Percentiles rank a stretch among this genome's conserved stretches.
Conservation (phyloP, 35 echinoderm and acorn worm species). For the Lytechinus variegatus region DNA sequence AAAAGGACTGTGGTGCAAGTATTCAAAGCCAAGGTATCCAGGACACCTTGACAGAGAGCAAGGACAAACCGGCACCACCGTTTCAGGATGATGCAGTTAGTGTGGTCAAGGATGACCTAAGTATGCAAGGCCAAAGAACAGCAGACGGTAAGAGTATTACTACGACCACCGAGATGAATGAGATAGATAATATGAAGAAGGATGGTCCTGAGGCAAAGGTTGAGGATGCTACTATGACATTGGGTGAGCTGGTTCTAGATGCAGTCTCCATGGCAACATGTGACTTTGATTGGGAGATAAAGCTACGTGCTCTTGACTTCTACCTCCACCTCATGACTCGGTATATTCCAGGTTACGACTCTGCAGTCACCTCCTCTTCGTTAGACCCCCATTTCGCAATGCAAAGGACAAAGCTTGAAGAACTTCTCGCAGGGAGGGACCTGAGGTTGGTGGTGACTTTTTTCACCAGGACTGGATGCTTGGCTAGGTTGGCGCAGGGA, state of each 20-base stretch:
- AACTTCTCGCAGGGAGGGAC: not conserved
- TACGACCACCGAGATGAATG: not conserved
- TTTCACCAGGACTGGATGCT: slow-evolving; percentile 3
- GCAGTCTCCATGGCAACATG: slow-evolving; percentile 10
- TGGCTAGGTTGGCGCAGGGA: not conserved
- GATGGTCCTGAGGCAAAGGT: not conserved
- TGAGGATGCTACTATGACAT: not conserved
- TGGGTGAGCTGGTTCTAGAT: slow-evolving; percentile 31
- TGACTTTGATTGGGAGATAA: slow-evolving; percentile 41
- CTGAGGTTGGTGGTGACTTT: not conserved
- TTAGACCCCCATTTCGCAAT: not conserved
- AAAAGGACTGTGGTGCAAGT: not conserved
- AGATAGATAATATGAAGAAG: not conserved
- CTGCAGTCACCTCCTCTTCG: not conserved
- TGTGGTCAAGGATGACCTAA: not conserved
- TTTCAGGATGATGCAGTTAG: not conserved
- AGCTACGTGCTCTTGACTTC: not conserved
- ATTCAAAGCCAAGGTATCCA: not conserved
- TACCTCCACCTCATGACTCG: not conserved
- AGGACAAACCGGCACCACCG: not conserved
- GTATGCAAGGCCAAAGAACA: not conserved
- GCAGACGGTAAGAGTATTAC: not conserved
- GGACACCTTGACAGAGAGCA: too few species aligned
- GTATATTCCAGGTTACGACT: not conserved
- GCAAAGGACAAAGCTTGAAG: slow-evolving; percentile 8